Conservation (phyloP, 2,888 invertebrate genomes). For the Tiliacea citrago region DNA sequence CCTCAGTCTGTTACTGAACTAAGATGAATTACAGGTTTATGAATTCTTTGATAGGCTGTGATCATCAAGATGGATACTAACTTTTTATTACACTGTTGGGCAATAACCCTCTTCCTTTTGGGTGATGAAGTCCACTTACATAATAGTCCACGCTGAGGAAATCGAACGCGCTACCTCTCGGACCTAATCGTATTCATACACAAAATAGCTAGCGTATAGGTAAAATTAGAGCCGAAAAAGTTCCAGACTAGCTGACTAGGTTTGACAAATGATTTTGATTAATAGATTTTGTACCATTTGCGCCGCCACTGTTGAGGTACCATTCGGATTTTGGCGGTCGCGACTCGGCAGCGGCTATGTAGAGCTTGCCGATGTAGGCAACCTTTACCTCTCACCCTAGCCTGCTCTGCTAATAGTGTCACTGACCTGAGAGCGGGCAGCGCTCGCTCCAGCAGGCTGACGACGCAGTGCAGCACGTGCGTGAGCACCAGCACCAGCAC, state of each 20-base stretch:
- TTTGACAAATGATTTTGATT: neutral
- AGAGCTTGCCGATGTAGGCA: neutral
- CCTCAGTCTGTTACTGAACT: neutral
- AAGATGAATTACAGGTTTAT: neutral
- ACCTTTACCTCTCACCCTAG: too few relatives aligned
- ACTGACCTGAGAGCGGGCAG: slow-evolving; percentile 80
- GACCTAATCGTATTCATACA: neutral
- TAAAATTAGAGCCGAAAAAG: too few relatives aligned
- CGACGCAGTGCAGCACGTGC: slow-evolving; percentile 83
- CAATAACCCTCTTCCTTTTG: neutral
- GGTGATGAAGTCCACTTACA: neutral
- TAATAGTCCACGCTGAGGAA: neutral
- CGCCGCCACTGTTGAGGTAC: neutral
- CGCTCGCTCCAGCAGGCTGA: slow-evolving; percentile 77
- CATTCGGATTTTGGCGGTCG: too few relatives aligned
- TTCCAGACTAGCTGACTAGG: too few relatives aligned
- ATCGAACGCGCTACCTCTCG: neutral
- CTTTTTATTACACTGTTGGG: neutral
- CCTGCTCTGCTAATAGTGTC: neutral
- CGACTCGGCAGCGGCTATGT: too few relatives aligned
- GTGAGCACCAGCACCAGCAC: slow-evolving; percentile 82
- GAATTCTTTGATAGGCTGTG: neutral
- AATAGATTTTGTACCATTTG: neutral
- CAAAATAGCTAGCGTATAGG: neutral
- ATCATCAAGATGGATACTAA: neutral